Conservation (phyloP, 2,113 vertebrate genomes). For the Shinisaurus crocodilurus region DNA sequence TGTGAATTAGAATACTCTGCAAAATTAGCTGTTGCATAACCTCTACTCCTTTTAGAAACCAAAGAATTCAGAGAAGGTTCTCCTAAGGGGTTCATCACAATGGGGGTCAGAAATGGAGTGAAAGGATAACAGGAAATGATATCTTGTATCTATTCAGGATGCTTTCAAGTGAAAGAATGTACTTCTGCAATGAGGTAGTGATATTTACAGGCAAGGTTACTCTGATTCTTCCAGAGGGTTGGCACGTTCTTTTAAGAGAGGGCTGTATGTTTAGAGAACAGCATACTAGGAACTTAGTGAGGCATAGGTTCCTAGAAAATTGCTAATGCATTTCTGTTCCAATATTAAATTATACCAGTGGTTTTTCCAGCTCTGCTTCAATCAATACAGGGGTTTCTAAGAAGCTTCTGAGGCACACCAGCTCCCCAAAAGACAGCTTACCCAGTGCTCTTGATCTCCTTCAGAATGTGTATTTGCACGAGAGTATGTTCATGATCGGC, state of each 20-base stretch:
- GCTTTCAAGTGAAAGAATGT: constrained; percentile 56
- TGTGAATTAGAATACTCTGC: constrained; percentile 15
- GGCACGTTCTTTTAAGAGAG: constrained; percentile 66
- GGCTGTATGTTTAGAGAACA: constrained; percentile 58
- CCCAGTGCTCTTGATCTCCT: background rate
- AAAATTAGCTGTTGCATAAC: constrained; percentile 46
- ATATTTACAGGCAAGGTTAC: constrained; percentile 71
- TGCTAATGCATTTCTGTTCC: constrained; percentile 61
- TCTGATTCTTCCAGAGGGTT: constrained; percentile 68
- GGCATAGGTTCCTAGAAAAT: constrained; percentile 53
- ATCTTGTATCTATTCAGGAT: constrained; percentile 55
- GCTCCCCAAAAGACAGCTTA: background rate
- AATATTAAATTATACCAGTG: constrained; percentile 52
- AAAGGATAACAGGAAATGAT: constrained; percentile 9
- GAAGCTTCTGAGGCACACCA: background rate
- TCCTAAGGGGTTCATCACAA: constrained; percentile 19
- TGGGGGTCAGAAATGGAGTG: background rate
- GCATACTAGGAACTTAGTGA: constrained; percentile 67
- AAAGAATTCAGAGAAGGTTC: background rate
- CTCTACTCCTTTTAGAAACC: constrained; percentile 25
- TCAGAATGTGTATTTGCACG: background rate
- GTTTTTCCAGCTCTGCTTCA: background rate
- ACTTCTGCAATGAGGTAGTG: constrained; percentile 62
- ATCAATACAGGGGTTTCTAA: background rate
- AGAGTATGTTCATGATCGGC: no score